Conservation (phyloP, 2,797 vertebrate genomes). For the Enteromius thamalakanensis region DNA sequence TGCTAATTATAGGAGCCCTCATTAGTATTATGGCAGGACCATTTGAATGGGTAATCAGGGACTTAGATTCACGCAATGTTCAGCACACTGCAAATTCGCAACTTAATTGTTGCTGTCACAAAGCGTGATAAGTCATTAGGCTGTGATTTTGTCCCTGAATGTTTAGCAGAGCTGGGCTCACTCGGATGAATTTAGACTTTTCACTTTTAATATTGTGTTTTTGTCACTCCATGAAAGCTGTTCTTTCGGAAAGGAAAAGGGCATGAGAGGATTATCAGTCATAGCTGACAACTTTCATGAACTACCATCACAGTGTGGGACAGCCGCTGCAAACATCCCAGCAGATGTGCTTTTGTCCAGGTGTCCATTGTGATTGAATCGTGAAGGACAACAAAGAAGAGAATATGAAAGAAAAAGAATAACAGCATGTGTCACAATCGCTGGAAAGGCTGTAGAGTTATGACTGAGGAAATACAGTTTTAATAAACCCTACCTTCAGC, state of each 20-base stretch:
- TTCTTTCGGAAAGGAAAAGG: conserved; percentile 1
- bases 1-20: conserved; percentile 42
- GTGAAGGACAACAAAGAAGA: not conserved
- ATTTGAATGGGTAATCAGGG: conserved; percentile 40
- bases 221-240: not conserved
- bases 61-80: conserved; percentile 14
- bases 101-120: conserved; percentile 31
- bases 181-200: not conserved
- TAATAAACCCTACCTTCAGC: conserved; percentile 69
- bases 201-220: conserved; percentile 13
- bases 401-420: conserved; percentile 39
- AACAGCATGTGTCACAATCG: conserved; percentile 51
- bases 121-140: conserved; percentile 1
- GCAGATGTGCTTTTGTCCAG: not conserved
- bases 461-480: conserved; percentile 67
- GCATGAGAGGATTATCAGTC: conserved; percentile 15
- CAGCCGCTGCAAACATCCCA: not conserved
- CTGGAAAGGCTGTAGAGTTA: conserved; percentile 33
- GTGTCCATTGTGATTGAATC: not conserved
- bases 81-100: not conserved
- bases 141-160: conserved; percentile 1
- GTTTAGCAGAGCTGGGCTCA: not conserved
- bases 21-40: conserved; percentile 32
- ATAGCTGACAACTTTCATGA: conserved; percentile 40
- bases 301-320: not conserved